Evolutionary conservation across 2,888 invertebrate species (phyloP).

Genomic region (Clunio marinus): DNA sequence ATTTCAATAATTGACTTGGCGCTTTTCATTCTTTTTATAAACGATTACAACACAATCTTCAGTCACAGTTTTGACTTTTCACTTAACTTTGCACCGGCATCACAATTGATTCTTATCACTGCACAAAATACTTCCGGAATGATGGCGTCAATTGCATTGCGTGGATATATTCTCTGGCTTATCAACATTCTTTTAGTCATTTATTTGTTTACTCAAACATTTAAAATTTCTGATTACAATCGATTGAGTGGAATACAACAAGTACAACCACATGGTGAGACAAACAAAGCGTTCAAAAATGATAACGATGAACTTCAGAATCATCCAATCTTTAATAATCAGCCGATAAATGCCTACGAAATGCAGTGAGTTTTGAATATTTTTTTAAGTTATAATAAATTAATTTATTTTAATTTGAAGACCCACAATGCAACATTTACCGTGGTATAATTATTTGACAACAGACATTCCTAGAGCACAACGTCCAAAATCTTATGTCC

Average conservation of each 20-base stretch:
- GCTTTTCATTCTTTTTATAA: conserved; percentile 48
- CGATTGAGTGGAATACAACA: neutral
- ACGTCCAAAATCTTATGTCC: neutral
- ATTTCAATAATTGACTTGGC: conserved; percentile 48
- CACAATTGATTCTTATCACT: conserved; percentile 42
- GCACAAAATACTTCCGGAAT: conserved; percentile 47
- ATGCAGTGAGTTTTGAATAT: conserved; percentile 7
- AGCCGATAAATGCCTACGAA: conserved; percentile 15
- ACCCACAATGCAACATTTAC: neutral
- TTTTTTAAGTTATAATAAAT: neutral
- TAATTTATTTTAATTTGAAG: neutral
- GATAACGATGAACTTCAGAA: neutral
- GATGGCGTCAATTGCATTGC: conserved; percentile 50
- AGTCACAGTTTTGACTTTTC: neutral
- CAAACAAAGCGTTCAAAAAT: conserved; percentile 18
- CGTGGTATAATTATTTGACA: conserved; percentile 30
- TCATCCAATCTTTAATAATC: neutral
- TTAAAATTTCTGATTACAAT: conserved; percentile 41
- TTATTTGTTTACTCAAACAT: conserved; percentile 44
- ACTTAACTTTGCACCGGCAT: neutral
- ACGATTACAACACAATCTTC: conserved; percentile 47
- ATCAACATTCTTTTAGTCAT: conserved; percentile 47
- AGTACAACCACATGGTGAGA: neutral
- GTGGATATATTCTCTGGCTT: conserved; percentile 52
- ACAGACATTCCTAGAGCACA: conserved; percentile 17